These are phyloP conservation scores for Gortyna flavago DNA, from an alignment of 2,888 invertebrate genomes.

Conservation along the genomic window DNA sequence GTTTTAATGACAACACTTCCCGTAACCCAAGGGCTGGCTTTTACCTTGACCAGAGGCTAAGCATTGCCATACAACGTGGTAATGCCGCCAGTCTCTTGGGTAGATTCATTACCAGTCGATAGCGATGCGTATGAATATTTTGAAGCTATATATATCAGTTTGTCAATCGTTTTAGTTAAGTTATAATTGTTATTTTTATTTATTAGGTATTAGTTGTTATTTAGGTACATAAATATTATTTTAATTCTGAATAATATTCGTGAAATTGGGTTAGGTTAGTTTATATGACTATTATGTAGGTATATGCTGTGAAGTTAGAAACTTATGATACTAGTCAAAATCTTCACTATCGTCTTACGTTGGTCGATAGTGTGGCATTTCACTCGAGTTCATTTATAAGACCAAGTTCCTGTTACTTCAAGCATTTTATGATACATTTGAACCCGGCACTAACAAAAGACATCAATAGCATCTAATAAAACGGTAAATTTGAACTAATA, in stretches of 20 bases:
- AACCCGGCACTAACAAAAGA: too few relatives aligned
- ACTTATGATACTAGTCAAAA: not conserved
- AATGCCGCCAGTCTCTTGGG: not conserved
- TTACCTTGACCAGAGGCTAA: not conserved
- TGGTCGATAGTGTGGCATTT: slow-evolving; percentile 2
- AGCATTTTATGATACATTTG: slow-evolving; percentile 7
- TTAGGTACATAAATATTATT: too few relatives aligned
- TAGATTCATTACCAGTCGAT: too few relatives aligned
- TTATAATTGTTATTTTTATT: too few relatives aligned
- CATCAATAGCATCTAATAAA: not conserved
- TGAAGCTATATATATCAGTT: too few relatives aligned
- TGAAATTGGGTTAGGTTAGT: not conserved
- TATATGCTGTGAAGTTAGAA: slow-evolving; percentile 21
- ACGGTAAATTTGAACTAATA: not conserved
- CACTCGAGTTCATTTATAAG: slow-evolving; percentile 16
- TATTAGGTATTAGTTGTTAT: too few relatives aligned
- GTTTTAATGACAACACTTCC: not conserved
- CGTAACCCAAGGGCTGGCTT: not conserved
- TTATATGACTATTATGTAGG: not conserved
- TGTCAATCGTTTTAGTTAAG: too few relatives aligned
- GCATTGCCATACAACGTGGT: not conserved
- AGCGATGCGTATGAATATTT: too few relatives aligned
- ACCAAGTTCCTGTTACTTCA: slow-evolving; percentile 32
- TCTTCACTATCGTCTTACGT: slow-evolving; percentile 5
- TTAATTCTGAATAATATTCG: not conserved